Conservation (phyloP, 2,888 invertebrate genomes). For the Trisateles emortualis region DNA sequence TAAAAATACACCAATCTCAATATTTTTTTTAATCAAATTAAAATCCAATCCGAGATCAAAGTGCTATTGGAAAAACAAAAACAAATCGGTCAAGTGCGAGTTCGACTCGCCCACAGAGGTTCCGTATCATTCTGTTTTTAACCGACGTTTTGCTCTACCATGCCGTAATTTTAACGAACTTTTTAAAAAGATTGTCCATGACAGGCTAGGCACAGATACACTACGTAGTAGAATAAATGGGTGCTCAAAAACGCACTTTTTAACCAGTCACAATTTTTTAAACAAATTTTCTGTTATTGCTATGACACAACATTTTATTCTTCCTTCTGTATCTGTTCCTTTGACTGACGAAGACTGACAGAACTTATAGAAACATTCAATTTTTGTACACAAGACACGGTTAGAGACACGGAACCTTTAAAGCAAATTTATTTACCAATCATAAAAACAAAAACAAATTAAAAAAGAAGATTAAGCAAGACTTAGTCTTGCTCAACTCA, state of each 20-base stretch:
- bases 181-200: no score
- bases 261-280: no score
- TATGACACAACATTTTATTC: no score
- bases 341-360: no score
- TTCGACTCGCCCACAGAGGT: neutral
- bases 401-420: neutral
- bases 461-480: slow-evolving; percentile 14
- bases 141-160: no score
- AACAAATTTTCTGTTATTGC: no score
- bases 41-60: slow-evolving; percentile 22
- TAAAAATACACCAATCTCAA: slow-evolving; percentile 10
- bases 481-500: slow-evolving; percentile 13
- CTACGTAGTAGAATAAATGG: no score
- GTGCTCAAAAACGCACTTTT: no score
- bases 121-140: no score
- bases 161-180: no score
- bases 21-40: slow-evolving; percentile 9
- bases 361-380: neutral
- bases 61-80: slow-evolving; percentile 1
- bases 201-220: no score
- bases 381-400: neutral
- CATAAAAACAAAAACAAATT: slow-evolving; percentile 12
- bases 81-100: neutral
- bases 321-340: no score
- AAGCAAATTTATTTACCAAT: slow-evolving; percentile 2